Evolutionary conservation across 2,888 invertebrate species (phyloP), one percentile per base, ranked within the genome.

Genomic region (Pseudoips prasinana): DNA sequence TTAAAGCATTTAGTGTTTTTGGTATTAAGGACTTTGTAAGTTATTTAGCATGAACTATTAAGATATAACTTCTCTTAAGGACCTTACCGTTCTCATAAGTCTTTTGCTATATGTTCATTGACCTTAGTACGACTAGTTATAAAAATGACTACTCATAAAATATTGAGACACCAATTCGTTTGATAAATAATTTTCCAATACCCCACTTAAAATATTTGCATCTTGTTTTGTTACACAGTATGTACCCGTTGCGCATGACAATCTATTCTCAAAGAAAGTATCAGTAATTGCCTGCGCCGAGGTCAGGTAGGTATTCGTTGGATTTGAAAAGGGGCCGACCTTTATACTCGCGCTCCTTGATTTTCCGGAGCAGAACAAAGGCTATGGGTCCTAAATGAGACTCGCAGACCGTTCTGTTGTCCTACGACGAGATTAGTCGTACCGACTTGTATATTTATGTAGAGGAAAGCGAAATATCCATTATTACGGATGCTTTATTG

Each of bases 301-400:
- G 70, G 73, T 73, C 70, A 73, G 71, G 69, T 71, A 29, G 60
- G 60, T 64, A 65, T 70, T 71, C 59, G 69, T 64, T 43, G 56
- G 66, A 64, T 69, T 68, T 72, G 62, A 73, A 79, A 77, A 65
- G 77, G 62, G 49, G 52, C 51, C 60, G 57, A 50, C 58, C 64
- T 68, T 73, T 75, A 70, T 72, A 59, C 53, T 50, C 45, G 39
- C 51, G 49, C 63, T 68, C 64, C 66, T 68, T 74, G 70, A 77
- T 75, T 77, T 77, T 73, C 73, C 70, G 65, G 58, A 39, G 29
- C 47, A 60, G 73, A 79, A 82, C 78, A 82, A 83, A 76, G 70
- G 64, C 47, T 39, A 50, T 45, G 48, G 46, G 42, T 39, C 55
- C 47, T 64, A 66, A 78, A 76, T 68, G 65, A 68, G 69, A 64